Percentiles rank a stretch among this genome's conserved stretches.
These are phyloP conservation scores for Phoxinus dragarum DNA, from an alignment of 2,797 vertebrate species.

Conservation along the genomic window DNA sequence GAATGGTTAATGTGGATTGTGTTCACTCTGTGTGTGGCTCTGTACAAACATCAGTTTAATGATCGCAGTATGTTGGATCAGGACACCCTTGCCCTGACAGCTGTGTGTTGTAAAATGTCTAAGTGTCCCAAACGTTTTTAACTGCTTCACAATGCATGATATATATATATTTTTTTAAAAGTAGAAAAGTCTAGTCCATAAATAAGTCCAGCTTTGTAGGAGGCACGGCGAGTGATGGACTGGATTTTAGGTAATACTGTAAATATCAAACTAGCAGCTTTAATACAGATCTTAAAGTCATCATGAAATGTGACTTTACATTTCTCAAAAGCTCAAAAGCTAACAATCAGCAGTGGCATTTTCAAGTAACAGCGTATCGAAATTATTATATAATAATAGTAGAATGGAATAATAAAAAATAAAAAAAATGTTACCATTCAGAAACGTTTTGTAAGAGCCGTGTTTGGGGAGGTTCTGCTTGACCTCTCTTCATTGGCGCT, in stretches of 20 bases:
- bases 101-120: constrained; percentile 1
- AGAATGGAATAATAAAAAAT: too few species aligned
- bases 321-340: too few species aligned
- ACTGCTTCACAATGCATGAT: not conserved
- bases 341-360: too few species aligned
- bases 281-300: not conserved
- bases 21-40: not conserved
- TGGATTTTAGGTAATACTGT: not conserved
- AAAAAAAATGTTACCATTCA: too few species aligned
- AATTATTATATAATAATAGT: too few species aligned
- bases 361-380: too few species aligned
- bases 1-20: constrained; percentile 1
- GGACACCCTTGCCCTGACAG: not conserved
- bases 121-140: not conserved
- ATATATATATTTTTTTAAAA: not conserved
- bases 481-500: too few species aligned
- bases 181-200: not conserved
- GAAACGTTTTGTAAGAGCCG: too few species aligned
- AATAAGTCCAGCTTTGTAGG: not conserved
- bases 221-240: not conserved
- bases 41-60: constrained; percentile 20
- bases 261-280: not conserved
- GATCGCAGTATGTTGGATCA: not conserved
- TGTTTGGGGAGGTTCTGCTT: too few species aligned
- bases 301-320: not conserved